phyloP scores from a whole-genome alignment of 1,140 invertebrate genomes.

The Drosophila elegans region DNA sequence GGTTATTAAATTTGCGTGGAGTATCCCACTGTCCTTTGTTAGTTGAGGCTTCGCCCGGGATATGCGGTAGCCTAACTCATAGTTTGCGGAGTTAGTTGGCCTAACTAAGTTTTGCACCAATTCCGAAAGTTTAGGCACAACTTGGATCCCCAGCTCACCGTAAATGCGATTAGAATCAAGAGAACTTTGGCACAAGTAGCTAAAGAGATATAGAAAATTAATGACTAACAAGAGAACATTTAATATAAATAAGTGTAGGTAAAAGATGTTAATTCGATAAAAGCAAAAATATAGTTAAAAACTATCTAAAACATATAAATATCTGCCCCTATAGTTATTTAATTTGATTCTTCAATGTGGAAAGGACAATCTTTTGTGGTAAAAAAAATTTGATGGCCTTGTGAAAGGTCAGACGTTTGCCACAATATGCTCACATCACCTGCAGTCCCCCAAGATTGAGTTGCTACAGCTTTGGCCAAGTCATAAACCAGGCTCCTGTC shows the following conservation, averaged over 20 bases:
- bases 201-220: slow-evolving; percentile 11
- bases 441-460: slow-evolving; percentile 11
- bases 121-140: slow-evolving; percentile 37
- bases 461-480: slow-evolving; percentile 12
- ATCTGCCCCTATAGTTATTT: background rate
- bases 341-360: background rate
- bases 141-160: slow-evolving; percentile 29
- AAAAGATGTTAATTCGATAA: no score
- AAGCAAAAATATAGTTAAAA: background rate
- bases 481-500: slow-evolving; percentile 5
- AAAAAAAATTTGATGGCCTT: background rate
- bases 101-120: slow-evolving; percentile 60
- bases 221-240: slow-evolving; percentile 14
- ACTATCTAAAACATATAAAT: background rate
- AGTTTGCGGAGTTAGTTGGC: slow-evolving; percentile 60
- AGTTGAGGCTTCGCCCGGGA: slow-evolving; percentile 17
- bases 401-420: background rate
- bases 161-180: slow-evolving; percentile 52
- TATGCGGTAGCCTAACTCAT: slow-evolving; percentile 35
- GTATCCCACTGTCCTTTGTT: slow-evolving; percentile 4
- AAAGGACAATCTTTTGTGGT: background rate
- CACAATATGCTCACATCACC: background rate
- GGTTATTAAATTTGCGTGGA: slow-evolving; percentile 54
- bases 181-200: slow-evolving; percentile 16
- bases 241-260: background rate